Conservation (phyloP, 2,888 invertebrate species). For the Ceraclea dissimilis region DNA sequence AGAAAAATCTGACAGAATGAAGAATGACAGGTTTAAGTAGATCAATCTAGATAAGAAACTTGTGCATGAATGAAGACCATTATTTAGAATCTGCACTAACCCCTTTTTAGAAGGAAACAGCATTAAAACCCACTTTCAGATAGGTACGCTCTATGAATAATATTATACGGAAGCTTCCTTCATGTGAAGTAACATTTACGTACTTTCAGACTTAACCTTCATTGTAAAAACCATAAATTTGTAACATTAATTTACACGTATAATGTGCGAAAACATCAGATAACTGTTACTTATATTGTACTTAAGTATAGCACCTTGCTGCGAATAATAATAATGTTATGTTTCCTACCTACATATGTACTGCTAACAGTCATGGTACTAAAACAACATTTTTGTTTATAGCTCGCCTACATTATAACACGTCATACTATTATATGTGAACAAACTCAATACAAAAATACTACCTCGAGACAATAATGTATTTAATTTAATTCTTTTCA, state of each 20-base stretch:
- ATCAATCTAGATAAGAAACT: conserved; percentile 2
- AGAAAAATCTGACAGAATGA: conserved; percentile 1
- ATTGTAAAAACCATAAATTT: neutral
- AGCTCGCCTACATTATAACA: too few relatives aligned
- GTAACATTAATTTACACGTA: neutral
- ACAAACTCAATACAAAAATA: too few relatives aligned
- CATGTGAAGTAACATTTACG: neutral
- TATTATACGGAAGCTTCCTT: neutral
- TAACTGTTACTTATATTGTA: neutral
- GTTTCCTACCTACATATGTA: too few relatives aligned
- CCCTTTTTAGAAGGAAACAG: neutral
- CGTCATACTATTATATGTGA: too few relatives aligned
- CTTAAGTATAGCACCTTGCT: too few relatives aligned
- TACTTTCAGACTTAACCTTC: neutral
- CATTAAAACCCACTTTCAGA: neutral
- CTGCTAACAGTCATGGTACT: too few relatives aligned
- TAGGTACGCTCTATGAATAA: neutral
- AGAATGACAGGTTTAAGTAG: conserved; percentile 2
- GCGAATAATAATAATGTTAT: too few relatives aligned
- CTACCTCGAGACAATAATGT: too few relatives aligned
- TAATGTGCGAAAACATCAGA: conserved; percentile 1
- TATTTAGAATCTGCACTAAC: neutral
- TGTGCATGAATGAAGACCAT: neutral
- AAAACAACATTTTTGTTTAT: too few relatives aligned
- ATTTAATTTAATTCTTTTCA: too few relatives aligned